Percentiles rank a stretch among this genome's conserved stretches.
phyloP scores from a whole-genome alignment of 2,888 invertebrate species.

The Thelaira solivaga region DNA sequence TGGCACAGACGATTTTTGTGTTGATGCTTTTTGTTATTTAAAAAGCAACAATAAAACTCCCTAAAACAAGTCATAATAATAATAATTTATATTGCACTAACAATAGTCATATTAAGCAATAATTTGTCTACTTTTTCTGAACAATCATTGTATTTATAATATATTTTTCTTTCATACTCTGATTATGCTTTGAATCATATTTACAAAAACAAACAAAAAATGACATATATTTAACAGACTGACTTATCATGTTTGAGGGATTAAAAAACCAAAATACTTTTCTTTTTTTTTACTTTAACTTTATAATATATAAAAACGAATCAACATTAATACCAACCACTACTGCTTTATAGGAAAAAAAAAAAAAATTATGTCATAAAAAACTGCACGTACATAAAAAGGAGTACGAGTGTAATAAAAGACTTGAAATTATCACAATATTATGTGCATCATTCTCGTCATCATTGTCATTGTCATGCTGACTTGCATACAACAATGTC shows the following conservation, averaged over 20 bases:
- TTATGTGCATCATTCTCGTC: slow-evolving; percentile 55
- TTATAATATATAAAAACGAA: neutral
- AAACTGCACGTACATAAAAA: too few relatives aligned
- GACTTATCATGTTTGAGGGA: slow-evolving; percentile 61
- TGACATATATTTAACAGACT: slow-evolving; percentile 50
- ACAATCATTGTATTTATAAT: slow-evolving; percentile 22
- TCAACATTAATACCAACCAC: neutral
- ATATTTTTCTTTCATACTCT: neutral
- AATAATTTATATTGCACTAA: slow-evolving; percentile 47
- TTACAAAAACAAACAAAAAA: too few relatives aligned
- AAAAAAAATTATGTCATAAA: neutral
- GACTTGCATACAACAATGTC: slow-evolving; percentile 62
- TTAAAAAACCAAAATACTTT: slow-evolving; percentile 37
- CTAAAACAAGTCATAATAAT: neutral
- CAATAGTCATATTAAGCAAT: slow-evolving; percentile 59
- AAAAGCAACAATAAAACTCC: neutral
- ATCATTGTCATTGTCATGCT: slow-evolving; percentile 61
- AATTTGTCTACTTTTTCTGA: slow-evolving; percentile 51
- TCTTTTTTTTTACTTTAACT: neutral
- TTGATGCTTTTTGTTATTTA: neutral
- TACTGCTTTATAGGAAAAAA: neutral
- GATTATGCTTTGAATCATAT: slow-evolving; percentile 4
- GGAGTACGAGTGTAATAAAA: slow-evolving; percentile 33
- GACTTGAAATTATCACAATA: slow-evolving; percentile 61
- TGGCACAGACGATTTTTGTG: too few relatives aligned